phyloP scores from a whole-genome alignment of 2,888 invertebrate genomes.

The Tiliacea aurago region DNA sequence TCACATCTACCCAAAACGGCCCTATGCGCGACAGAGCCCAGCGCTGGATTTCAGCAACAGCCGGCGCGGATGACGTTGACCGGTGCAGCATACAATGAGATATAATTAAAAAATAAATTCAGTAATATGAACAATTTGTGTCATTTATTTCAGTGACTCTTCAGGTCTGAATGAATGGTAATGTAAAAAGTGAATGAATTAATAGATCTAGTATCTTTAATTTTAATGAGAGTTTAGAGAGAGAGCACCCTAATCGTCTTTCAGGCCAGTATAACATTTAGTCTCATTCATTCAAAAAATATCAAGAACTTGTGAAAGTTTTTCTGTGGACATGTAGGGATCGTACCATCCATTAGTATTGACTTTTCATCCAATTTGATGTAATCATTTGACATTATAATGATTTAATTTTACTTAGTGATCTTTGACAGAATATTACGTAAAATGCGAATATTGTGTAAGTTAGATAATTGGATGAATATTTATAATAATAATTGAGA shows the following conservation, averaged over 20 bases:
- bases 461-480: conserved; percentile 45
- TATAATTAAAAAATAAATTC: no score
- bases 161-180: neutral
- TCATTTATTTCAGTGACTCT: neutral
- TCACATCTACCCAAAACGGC: no score
- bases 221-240: neutral
- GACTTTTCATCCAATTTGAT: neutral
- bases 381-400: conserved; percentile 26
- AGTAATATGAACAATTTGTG: neutral
- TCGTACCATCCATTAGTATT: neutral
- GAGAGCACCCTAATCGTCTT: neutral
- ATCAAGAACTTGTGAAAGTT: neutral
- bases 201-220: neutral
- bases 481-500: conserved; percentile 39
- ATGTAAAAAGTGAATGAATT: neutral
- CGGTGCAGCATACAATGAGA: no score
- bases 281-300: neutral
- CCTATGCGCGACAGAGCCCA: no score
- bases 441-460: conserved; percentile 24
- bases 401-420: conserved; percentile 22
- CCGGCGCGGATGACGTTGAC: no score
- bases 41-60: no score
- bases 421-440: conserved; percentile 30
- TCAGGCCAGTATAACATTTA: neutral
- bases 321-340: neutral